Evolutionary conservation across 2,888 invertebrate species (phyloP), one percentile per base, ranked within the genome.

Genomic region (Apodemia duryi): DNA sequence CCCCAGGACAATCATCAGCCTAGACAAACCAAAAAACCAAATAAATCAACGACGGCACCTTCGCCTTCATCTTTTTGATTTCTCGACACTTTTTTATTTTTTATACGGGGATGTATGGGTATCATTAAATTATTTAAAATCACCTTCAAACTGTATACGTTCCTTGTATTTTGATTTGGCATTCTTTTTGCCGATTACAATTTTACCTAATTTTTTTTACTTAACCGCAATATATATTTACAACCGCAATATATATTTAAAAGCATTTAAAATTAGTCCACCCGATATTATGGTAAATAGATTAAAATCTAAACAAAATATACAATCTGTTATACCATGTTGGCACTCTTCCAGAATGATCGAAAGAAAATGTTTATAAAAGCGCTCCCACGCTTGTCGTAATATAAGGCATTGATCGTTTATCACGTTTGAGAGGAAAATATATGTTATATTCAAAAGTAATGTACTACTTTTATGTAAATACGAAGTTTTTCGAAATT

Each of bases 361-460:
- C 64, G 71, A 63, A 69, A 70, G 72, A 71, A 71, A 74, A 74
- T 74, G 71, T 71, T 73, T 71, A 75, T 73, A 75, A 73, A 75
- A 72, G 62, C 46, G 46, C 67, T 63, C 74, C 74, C 67, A 72
- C 73, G 66, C 69, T 52, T 71, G 72, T 70, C 72, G 67, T 72
- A 70, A 69, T 72, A 71, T 65, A 67, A 66, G 64, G 67, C 68
- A 71, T 70, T 61, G 67, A 69, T 69, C 68, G 66, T 71, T 72
- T 69, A 70, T 73, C 73, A 71, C 69, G 67, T 68, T 68, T 71
- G 66, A 66, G 63, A 65, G 63, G 68, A 65, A 69, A 66, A 66
- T 70, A 71, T 68, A 61, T 28, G 10, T 54, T 54, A 43, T 43
- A 54, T 54, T 54, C 11, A 29, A 54, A 54, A 54, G 54, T 54